phyloP scores from a whole-genome alignment of 2,888 invertebrate species.

The Bombylius major region DNA sequence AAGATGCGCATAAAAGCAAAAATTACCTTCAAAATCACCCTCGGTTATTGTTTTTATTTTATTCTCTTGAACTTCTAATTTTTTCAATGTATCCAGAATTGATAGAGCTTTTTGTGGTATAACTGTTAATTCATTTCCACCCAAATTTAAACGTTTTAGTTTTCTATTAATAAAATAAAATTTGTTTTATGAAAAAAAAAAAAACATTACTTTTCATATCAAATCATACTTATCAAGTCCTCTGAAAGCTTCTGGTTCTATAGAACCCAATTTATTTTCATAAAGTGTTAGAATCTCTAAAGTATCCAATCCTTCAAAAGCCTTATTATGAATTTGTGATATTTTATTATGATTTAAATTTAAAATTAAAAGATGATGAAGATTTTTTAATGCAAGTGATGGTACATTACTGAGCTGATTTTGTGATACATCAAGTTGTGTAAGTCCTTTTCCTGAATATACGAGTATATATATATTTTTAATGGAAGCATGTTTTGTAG shows the following conservation, averaged over 20 bases:
- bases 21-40: slow-evolving; percentile 72
- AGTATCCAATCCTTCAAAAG: slow-evolving; percentile 77
- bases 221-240: slow-evolving; percentile 75
- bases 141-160: slow-evolving; percentile 71
- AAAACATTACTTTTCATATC: background rate
- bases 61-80: slow-evolving; percentile 81
- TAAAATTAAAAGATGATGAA: slow-evolving; percentile 71
- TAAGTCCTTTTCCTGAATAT: slow-evolving; percentile 63
- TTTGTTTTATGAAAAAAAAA: background rate
- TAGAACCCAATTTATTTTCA: slow-evolving; percentile 66
- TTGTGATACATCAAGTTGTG: slow-evolving; percentile 77
- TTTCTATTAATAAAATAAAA: slow-evolving; percentile 42
- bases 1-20: too few species aligned
- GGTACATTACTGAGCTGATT: slow-evolving; percentile 73
- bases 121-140: slow-evolving; percentile 64
- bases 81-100: slow-evolving; percentile 65
- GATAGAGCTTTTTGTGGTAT: slow-evolving; percentile 74
- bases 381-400: slow-evolving; percentile 62
- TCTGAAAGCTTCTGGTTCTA: slow-evolving; percentile 73
- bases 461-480: background rate
- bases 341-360: slow-evolving; percentile 85
- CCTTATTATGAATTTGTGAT: slow-evolving; percentile 60
- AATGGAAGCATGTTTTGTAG: too few species aligned
- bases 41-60: slow-evolving; percentile 61
- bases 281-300: slow-evolving; percentile 77